Evolutionary conservation across 1,140 invertebrate genomes (phyloP), one percentile per base, ranked within the genome.

Genomic region (Armadillidium nasatum): DNA sequence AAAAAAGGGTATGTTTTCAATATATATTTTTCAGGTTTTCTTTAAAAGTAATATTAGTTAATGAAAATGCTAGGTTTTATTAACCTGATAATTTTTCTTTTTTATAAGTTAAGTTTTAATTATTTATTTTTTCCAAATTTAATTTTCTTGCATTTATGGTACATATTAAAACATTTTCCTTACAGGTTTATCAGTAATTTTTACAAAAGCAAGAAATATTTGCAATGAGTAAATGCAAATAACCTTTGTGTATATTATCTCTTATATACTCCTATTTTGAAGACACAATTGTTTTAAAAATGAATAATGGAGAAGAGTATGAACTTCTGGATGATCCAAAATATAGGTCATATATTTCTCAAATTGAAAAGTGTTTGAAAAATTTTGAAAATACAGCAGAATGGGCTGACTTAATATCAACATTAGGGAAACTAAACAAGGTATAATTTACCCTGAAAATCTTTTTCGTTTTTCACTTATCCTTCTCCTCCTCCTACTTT

Each of bases 341-440:
- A 84, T 94, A 82, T 76, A 76, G 82, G 15, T 88, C 87, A 75
- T 92, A 93, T 86, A 91, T 92, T 66, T 88, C 89, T 68, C 88
- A 90, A 60, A 89, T 97, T 60, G 95, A 97, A 82, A 96, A 95
- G 85, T 93, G 93, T 50, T 85, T 97, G 33, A 94, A 94, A 83
- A 93, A 89, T 85, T 97, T 97, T 87, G 95, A 97, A 83, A 94
- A 92, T 82, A 95, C 94, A 22, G 94, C 92, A 82, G 95, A 97
- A 89, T 97, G 95, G 95, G 93, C 95, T 77, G 95, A 97, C 87
- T 86, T 97, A 33, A 97, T 97, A 81, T 92, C 93, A 73, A 94
- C 94, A 22, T 85, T 97, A 68, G 93, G 91, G 78, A 97, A 97
- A 88, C 87, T 97, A 19, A 95, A 94, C 83, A 97, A 96, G 88